Evolutionary conservation across 2,113 vertebrate genomes (phyloP).

Genomic region (Entosphenus tridentatus): DNA sequence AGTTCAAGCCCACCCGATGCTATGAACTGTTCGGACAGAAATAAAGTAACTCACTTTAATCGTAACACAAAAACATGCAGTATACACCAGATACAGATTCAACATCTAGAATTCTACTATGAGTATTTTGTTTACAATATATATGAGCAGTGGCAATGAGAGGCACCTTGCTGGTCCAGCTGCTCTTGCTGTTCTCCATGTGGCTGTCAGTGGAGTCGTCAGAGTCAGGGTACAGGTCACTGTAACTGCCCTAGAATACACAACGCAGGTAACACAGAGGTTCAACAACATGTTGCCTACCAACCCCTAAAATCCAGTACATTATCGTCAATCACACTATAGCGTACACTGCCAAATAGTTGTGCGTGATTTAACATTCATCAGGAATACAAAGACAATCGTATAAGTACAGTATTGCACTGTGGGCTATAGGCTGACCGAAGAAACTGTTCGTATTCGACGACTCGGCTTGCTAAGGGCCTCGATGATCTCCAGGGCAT

Average conservation of each 20-base stretch:
- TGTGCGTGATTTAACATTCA: too few relatives aligned
- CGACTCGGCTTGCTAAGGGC: slow-evolving; percentile 86
- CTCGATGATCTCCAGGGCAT: slow-evolving; percentile 91
- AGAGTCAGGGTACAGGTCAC: slow-evolving; percentile 88
- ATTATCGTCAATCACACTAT: background rate
- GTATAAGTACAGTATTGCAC: too few relatives aligned
- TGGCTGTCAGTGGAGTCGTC: slow-evolving; percentile 96
- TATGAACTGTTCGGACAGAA: slow-evolving; percentile 46
- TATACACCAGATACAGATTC: too few relatives aligned
- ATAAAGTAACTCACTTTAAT: background rate
- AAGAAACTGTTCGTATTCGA: slow-evolving; percentile 77
- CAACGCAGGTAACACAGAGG: slow-evolving; percentile 8
- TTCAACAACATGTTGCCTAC: background rate
- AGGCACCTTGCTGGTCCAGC: slow-evolving; percentile 91
- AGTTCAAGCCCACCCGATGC: slow-evolving; percentile 84
- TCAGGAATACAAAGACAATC: too few relatives aligned
- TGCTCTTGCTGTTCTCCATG: slow-evolving; percentile 98
- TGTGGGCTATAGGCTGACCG: slow-evolving; percentile 24
- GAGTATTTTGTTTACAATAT: too few relatives aligned
- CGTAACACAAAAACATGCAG: too few relatives aligned
- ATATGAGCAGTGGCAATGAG: too few relatives aligned
- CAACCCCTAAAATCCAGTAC: background rate
- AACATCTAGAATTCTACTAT: too few relatives aligned
- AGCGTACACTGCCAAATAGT: too few relatives aligned
- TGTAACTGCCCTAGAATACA: slow-evolving; percentile 63